Percentiles rank a stretch among this genome's conserved stretches.
These are phyloP conservation scores for Halyomorpha halys DNA, from an alignment of 1,140 invertebrate species.

Conservation along the genomic window DNA sequence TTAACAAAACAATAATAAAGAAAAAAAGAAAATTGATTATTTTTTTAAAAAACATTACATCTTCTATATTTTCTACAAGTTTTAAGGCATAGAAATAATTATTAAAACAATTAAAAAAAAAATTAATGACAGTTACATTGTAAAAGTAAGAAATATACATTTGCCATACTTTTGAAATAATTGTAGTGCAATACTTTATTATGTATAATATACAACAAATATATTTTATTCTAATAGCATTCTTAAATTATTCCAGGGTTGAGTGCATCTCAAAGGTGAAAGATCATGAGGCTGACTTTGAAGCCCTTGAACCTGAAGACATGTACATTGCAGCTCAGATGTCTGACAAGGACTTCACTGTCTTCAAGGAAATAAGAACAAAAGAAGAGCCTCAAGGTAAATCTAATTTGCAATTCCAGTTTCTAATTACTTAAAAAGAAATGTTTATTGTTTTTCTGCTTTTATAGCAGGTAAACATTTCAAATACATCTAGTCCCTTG, in stretches of 20 bases:
- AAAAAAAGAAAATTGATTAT: no score
- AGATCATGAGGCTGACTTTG: constrained; percentile 63
- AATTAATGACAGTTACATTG: background rate
- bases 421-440: background rate
- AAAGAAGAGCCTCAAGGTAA: constrained; percentile 40
- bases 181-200: no score
- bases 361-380: constrained; percentile 59
- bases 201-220: background rate
- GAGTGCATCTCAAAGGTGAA: constrained; percentile 65
- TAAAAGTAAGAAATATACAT: background rate
- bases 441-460: background rate
- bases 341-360: constrained; percentile 48
- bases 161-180: no score
- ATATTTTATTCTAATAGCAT: no score
- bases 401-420: background rate
- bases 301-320: constrained; percentile 69
- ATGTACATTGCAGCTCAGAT: constrained; percentile 68
- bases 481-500: no score
- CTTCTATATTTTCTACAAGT: no score
- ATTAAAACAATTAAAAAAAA: background rate
- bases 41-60: no score
- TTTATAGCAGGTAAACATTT: background rate
- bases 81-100: no score
- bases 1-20: no score
- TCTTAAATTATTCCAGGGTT: constrained; percentile 30